Conservation (phyloP, 1,140 invertebrate species). For the Papilio xuthus region DNA sequence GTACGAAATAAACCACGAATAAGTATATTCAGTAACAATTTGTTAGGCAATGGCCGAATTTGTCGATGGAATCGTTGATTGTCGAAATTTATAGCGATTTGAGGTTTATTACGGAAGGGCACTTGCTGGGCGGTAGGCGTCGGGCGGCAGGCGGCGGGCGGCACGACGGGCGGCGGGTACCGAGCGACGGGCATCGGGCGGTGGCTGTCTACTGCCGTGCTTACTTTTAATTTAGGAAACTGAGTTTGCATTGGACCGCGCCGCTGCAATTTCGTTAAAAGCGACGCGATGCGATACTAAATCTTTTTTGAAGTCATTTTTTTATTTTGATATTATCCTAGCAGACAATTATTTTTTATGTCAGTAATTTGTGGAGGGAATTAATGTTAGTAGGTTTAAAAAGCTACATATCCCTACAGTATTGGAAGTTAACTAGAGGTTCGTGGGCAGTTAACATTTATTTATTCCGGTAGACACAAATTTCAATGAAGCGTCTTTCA, state of each 20-base stretch:
- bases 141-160: slow-evolving; percentile 31
- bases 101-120: slow-evolving; percentile 46
- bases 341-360: not conserved
- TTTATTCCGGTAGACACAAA: too few species aligned
- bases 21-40: slow-evolving; percentile 31
- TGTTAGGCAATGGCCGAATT: slow-evolving; percentile 47
- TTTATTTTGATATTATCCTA: slow-evolving; percentile 11
- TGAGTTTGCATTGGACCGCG: slow-evolving; percentile 51
- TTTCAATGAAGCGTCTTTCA: too few species aligned
- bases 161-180: slow-evolving; percentile 25
- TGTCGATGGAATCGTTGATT: slow-evolving; percentile 51
- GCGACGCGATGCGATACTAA: slow-evolving; percentile 19
- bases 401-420: too few species aligned
- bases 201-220: slow-evolving; percentile 43
- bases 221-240: slow-evolving; percentile 68
- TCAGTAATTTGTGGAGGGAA: too few species aligned
- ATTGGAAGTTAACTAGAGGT: too few species aligned
- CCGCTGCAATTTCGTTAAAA: slow-evolving; percentile 47
- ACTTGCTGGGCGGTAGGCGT: slow-evolving; percentile 24
- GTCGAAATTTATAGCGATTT: slow-evolving; percentile 57
- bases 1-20: not conserved
- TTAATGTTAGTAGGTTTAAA: too few species aligned
- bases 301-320: slow-evolving; percentile 11
- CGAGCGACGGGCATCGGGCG: slow-evolving; percentile 37
- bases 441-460: too few species aligned